Evolutionary conservation across 2,888 invertebrate species (phyloP).

Genomic region (Crematogaster levior): DNA sequence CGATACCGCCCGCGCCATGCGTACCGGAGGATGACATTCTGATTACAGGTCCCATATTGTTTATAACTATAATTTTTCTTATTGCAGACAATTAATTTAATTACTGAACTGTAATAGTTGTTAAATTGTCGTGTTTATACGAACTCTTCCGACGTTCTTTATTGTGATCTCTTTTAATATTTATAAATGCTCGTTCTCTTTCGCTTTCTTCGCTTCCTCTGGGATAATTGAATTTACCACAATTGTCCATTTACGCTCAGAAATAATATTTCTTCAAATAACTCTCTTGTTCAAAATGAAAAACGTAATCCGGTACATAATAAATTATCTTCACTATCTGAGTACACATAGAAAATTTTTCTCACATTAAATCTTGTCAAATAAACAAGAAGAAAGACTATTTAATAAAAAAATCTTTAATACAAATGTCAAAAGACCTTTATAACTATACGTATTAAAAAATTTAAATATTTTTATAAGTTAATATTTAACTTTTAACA

Average conservation of each 20-base stretch:
- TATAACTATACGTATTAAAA: background rate
- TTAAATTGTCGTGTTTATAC: background rate
- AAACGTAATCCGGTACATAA: background rate
- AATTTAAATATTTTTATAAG: background rate
- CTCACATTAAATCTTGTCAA: background rate
- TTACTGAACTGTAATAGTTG: background rate
- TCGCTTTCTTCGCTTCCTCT: background rate
- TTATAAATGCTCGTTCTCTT: background rate
- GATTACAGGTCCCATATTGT: conserved; percentile 78
- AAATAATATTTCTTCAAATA: background rate
- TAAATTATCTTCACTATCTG: background rate
- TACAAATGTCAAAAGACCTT: background rate
- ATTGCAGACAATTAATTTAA: background rate
- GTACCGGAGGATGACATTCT: conserved; percentile 77
- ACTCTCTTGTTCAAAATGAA: background rate
- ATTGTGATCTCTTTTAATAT: conserved; percentile 2
- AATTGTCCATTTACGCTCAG: background rate
- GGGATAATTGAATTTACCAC: background rate
- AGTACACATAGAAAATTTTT: background rate
- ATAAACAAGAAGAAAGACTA: background rate
- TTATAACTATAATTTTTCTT: conserved; percentile 71
- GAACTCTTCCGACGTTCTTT: background rate
- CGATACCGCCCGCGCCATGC: conserved; percentile 87
- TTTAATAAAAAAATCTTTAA: background rate
- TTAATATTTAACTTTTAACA: background rate